Evolutionary conservation across 2,888 invertebrate species (phyloP), one percentile per base, ranked within the genome.

Genomic region (Tyria jacobaeae): DNA sequence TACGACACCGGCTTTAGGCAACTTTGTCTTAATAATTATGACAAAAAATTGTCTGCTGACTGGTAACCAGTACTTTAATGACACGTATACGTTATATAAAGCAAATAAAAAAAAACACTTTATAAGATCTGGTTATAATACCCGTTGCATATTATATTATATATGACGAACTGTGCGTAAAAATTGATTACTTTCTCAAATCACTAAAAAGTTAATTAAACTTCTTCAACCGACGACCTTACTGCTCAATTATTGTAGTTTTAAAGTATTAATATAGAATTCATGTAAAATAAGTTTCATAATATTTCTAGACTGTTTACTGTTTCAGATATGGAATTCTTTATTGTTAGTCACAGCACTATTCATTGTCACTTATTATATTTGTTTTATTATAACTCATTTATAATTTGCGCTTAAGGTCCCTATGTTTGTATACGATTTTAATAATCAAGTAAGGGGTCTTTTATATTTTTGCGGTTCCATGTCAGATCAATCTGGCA

Each of bases 171-270:
- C 6, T 35, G 12, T 21, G 21, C 1, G 1, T 12, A 10, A 1
- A 51, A 51, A 35, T 3, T 7, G 15, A 51, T 14, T 51, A 14
- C 21, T n/a, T n/a, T n/a, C n/a, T n/a, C n/a, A n/a, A n/a, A 51
- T 35, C 10, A 15, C 51, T 51, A 34, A 35, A 51, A 21, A 51
- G 47, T 25, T 53, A 25, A 53, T 7, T 49, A 17, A 50, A 17
- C 21, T 52, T 24, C 17, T 49, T 9, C 27, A 24, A n/a, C 31
- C 37, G 31, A 49, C n/a, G 41, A 49, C 15, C 34, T 34, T 57
- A 37, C 52, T 60, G 60, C 60, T 60, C 60, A 60, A 55, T 60
- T 60, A 55, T 49, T 24, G 21, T 64, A 55, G 10, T 35, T 14
- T 52, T 49, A 27, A 27, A 27, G 15, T 49, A 49, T 27, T 49